Evolutionary conservation across 2,113 vertebrate genomes (phyloP).

Genomic region (Cynoglossus semilaevis): DNA sequence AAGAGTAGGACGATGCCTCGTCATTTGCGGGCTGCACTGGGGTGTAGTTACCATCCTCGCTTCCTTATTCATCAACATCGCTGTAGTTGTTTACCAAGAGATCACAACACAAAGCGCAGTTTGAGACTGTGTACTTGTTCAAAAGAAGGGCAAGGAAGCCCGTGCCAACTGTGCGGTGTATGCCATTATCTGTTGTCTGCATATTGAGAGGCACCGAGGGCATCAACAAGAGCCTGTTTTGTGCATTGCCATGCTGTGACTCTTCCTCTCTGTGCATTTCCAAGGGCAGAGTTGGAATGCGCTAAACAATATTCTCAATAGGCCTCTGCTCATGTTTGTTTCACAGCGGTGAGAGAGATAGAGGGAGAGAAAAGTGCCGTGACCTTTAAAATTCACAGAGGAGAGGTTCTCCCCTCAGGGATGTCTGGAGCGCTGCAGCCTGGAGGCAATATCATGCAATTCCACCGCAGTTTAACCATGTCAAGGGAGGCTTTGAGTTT

Average conservation of each 20-base stretch:
- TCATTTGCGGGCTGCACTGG: slow-evolving; percentile 19
- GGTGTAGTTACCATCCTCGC: slow-evolving; percentile 36
- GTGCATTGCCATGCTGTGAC: slow-evolving; percentile 66
- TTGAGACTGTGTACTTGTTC: slow-evolving; percentile 37
- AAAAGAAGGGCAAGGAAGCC: slow-evolving; percentile 58
- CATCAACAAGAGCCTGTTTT: slow-evolving; percentile 65
- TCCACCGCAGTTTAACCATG: slow-evolving; percentile 50
- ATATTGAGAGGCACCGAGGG: slow-evolving; percentile 63
- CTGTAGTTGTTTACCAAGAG: slow-evolving; percentile 55
- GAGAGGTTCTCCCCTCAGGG: slow-evolving; percentile 51
- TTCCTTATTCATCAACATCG: slow-evolving; percentile 22
- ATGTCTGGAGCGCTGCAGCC: slow-evolving; percentile 37
- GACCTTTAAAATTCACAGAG: slow-evolving; percentile 72
- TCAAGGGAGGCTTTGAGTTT: slow-evolving; percentile 39
- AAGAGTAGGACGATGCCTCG: slow-evolving; percentile 13
- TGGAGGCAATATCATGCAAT: slow-evolving; percentile 45
- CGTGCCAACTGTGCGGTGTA: slow-evolving; percentile 54
- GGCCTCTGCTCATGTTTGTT: slow-evolving; percentile 62
- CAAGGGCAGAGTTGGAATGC: slow-evolving; percentile 59
- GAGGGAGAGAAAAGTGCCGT: slow-evolving; percentile 32
- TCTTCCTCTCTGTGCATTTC: slow-evolving; percentile 61
- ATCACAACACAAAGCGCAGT: slow-evolving; percentile 52
- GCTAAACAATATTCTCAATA: slow-evolving; percentile 67
- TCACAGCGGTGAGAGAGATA: slow-evolving; percentile 29
- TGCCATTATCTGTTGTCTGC: slow-evolving; percentile 62